Percentiles rank a stretch among this genome's conserved stretches.
Conservation (phyloP, 2,888 invertebrate species). For the Yponomeuta sedellus region DNA sequence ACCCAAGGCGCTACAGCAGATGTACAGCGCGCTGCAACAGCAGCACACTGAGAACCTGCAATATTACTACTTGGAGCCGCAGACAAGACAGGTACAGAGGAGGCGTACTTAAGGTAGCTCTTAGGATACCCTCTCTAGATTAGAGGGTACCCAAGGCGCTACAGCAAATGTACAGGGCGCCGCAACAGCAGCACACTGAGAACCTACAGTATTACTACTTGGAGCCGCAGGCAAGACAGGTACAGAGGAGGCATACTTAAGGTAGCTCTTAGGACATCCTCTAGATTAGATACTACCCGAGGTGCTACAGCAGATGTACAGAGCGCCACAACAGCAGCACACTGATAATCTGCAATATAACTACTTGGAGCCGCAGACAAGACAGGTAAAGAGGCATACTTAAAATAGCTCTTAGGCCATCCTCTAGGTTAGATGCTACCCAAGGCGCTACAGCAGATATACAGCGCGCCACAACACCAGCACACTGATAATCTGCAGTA, state of each 20-base stretch:
- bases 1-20: no score
- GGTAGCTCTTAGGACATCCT: no score
- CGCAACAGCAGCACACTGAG: constrained; percentile 56
- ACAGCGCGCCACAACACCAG: constrained; percentile 54
- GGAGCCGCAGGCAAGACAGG: constrained; percentile 10
- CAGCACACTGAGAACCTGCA: constrained; percentile 59
- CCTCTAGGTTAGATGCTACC: no score
- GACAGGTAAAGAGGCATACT: not conserved
- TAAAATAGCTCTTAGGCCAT: not conserved
- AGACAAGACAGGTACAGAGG: constrained; percentile 3
- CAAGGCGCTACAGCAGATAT: constrained; percentile 58
- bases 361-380: constrained; percentile 32
- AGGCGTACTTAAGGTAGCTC: not conserved
- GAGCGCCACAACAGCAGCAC: constrained; percentile 53
- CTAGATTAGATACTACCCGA: no score
- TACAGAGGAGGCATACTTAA: not conserved
- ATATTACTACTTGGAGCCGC: constrained; percentile 42
- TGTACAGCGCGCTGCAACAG: no score
- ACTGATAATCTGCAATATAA: constrained; percentile 59
- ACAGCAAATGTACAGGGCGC: constrained; percentile 57
- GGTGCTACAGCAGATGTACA: no score
- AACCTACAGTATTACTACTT: constrained; percentile 58
- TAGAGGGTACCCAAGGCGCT: no score
- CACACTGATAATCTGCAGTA: constrained; percentile 58
- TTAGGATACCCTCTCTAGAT: no score